These are phyloP conservation scores for Limenitis camilla DNA, from an alignment of 2,888 invertebrate genomes.

Conservation along the genomic window DNA sequence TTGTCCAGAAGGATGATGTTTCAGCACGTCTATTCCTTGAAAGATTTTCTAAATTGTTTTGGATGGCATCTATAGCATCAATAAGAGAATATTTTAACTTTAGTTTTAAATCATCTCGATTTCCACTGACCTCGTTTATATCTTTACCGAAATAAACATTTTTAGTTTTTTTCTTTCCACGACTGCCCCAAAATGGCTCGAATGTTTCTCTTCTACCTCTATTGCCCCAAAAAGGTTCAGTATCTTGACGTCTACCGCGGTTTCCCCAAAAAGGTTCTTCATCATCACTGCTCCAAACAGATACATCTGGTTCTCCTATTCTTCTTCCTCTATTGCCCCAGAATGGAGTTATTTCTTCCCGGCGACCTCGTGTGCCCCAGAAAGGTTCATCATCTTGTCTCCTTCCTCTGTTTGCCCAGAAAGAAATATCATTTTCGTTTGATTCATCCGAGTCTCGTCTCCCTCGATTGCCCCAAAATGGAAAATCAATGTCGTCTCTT, in stretches of 20 bases:
- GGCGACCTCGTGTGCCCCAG: slow-evolving; percentile 49
- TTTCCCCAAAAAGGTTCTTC: slow-evolving; percentile 43
- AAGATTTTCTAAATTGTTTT: slow-evolving; percentile 43
- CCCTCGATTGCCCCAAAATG: slow-evolving; percentile 50
- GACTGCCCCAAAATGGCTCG: slow-evolving; percentile 49
- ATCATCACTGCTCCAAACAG: slow-evolving; percentile 28
- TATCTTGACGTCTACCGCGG: slow-evolving; percentile 33
- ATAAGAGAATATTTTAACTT: slow-evolving; percentile 42
- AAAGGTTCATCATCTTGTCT: slow-evolving; percentile 43
- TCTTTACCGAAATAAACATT: slow-evolving; percentile 1
- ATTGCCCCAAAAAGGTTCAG: slow-evolving; percentile 62
- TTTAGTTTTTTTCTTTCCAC: slow-evolving; percentile 40
- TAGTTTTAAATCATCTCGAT: slow-evolving; percentile 44
- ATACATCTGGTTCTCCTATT: no score
- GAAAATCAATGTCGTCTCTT: slow-evolving; percentile 8
- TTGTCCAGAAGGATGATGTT: slow-evolving; percentile 40
- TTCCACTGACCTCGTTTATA: slow-evolving; percentile 25
- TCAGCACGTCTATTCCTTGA: slow-evolving; percentile 36
- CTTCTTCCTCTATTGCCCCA: slow-evolving; percentile 36
- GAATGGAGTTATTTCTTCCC: slow-evolving; percentile 35
- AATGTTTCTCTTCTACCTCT: slow-evolving; percentile 40
- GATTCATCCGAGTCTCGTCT: slow-evolving; percentile 36
- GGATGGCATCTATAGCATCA: slow-evolving; percentile 40
- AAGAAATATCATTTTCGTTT: slow-evolving; percentile 23
- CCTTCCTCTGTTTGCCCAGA: slow-evolving; percentile 30